A percentile compares a stretch with the other conserved stretches of the same genome.
Evolutionary conservation across 2,113 vertebrate species (phyloP).

Genomic region (Oenanthe melanoleuca): DNA sequence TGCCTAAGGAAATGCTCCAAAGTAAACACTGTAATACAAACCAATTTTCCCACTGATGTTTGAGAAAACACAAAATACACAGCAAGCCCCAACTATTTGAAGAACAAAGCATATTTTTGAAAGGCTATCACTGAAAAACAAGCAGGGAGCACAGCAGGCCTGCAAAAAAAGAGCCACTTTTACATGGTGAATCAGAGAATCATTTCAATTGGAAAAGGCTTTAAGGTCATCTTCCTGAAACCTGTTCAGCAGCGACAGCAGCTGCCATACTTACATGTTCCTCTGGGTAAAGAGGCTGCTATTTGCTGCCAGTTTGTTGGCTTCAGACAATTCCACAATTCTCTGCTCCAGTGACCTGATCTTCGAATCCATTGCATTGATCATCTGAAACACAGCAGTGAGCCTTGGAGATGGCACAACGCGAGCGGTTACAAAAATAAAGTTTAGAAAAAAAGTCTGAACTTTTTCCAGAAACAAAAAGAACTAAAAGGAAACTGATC

Average conservation of each 20-base stretch:
- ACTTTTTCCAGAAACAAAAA: not conserved
- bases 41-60: not conserved
- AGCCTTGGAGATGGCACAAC: not conserved
- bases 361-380: conserved; percentile 99
- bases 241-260: not conserved
- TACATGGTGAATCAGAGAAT: not conserved
- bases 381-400: conserved; percentile 83
- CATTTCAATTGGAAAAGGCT: not conserved
- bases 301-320: conserved; percentile 97
- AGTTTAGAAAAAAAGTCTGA: not conserved
- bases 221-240: not conserved
- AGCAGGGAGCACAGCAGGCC: not conserved
- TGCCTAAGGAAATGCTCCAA: conserved; percentile 9
- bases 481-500: not conserved
- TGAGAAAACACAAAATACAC: not conserved
- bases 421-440: not conserved
- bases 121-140: not conserved
- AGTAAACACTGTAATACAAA: not conserved
- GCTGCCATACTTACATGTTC: conserved; percentile 90
- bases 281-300: conserved; percentile 98
- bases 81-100: not conserved
- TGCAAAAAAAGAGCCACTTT: not conserved
- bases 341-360: conserved; percentile 97
- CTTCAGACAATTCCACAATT: conserved; percentile 94
- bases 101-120: not conserved